Percentiles rank a stretch among this genome's conserved stretches.
phyloP scores from a whole-genome alignment of 2,113 vertebrate genomes.

The Myrmecophaga tridactyla region DNA sequence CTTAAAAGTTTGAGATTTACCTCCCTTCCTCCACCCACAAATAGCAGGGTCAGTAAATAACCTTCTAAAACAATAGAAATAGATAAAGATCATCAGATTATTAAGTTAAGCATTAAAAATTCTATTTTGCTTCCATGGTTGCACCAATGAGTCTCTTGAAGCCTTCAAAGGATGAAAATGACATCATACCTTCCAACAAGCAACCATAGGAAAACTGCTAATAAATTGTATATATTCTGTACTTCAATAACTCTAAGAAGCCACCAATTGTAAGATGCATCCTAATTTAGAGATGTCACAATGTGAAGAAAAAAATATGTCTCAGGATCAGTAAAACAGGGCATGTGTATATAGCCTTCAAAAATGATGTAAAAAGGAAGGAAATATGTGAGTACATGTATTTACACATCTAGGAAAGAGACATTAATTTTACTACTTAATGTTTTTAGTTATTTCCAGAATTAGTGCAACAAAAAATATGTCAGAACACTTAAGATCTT shows the following conservation, averaged over 20 bases:
- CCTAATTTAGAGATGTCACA: slow-evolving; percentile 4
- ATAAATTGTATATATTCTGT: neutral
- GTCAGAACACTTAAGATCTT: slow-evolving; percentile 21
- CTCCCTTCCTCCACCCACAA: neutral
- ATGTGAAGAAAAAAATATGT: neutral
- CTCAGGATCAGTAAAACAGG: neutral
- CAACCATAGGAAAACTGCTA: neutral
- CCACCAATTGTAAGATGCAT: neutral
- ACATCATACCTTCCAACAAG: neutral
- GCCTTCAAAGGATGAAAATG: neutral
- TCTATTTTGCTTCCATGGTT: neutral
- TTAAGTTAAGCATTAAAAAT: neutral
- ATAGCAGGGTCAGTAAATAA: neutral
- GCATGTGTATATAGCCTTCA: neutral
- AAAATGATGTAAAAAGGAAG: neutral
- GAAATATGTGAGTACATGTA: neutral
- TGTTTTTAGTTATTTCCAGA: slow-evolving; percentile 36
- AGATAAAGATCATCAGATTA: neutral
- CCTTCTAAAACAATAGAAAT: neutral
- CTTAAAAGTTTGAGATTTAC: slow-evolving; percentile 12
- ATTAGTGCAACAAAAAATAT: slow-evolving; percentile 15
- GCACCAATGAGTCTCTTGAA: neutral
- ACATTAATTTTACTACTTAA: neutral
- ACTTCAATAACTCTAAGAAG: neutral
- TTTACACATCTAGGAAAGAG: slow-evolving; percentile 32